phyloP scores from a whole-genome alignment of 2,888 invertebrate species.

The Mythimna pallens region DNA sequence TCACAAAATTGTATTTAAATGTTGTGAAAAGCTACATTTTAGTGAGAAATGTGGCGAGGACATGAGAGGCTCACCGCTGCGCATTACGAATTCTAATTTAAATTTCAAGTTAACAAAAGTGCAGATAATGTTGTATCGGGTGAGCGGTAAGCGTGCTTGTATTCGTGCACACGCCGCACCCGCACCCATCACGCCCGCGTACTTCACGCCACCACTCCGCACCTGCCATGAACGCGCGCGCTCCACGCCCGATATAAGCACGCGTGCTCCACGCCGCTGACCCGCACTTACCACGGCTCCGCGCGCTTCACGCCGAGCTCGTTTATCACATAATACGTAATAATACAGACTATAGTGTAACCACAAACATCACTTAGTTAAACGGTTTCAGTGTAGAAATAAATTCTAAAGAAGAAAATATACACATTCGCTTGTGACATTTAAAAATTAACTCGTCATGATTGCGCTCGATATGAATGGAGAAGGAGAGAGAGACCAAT shows the following conservation, averaged over 20 bases:
- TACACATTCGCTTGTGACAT: slow-evolving; percentile 6
- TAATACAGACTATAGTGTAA: background rate
- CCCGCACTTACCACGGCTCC: background rate
- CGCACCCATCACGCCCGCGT: background rate
- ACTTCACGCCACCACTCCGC: background rate
- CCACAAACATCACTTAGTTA: slow-evolving; percentile 10
- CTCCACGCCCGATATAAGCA: too few relatives aligned
- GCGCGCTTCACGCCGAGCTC: background rate
- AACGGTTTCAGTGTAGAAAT: slow-evolving; percentile 27
- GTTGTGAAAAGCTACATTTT: background rate
- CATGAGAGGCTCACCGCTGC: background rate
- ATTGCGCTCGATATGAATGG: too few relatives aligned
- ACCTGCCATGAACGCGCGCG: background rate
- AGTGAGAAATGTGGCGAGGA: background rate
- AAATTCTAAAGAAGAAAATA: slow-evolving; percentile 26
- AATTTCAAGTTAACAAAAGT: slow-evolving; percentile 41
- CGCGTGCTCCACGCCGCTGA: slow-evolving; percentile 1
- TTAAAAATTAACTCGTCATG: slow-evolving; percentile 12
- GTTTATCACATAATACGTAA: slow-evolving; percentile 19
- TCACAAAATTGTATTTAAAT: slow-evolving; percentile 6
- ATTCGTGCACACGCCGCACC: slow-evolving; percentile 8
- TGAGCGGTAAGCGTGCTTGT: slow-evolving; percentile 31
- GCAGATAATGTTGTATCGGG: slow-evolving; percentile 43
- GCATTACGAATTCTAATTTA: slow-evolving; percentile 33
- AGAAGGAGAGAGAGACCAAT: too few relatives aligned